These are phyloP conservation scores for Drosophila serrata DNA, from an alignment of 1,140 invertebrate species.

Conservation along the genomic window DNA sequence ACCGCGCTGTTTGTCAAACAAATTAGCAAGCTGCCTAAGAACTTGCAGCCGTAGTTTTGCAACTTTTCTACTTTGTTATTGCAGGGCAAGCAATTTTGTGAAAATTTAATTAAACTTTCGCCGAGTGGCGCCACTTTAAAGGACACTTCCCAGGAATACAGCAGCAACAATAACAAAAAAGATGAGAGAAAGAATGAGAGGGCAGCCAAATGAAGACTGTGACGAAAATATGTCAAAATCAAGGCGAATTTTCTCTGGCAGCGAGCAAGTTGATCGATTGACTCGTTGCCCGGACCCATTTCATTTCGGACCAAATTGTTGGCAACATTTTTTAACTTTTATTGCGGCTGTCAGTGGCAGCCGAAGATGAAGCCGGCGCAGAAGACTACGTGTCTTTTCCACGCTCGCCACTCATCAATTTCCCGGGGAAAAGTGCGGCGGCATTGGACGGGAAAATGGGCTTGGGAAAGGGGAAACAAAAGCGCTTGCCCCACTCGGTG, in stretches of 20 bases:
- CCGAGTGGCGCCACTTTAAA: slow-evolving; percentile 60
- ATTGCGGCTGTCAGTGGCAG: slow-evolving; percentile 74
- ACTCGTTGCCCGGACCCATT: slow-evolving; percentile 67
- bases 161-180: neutral
- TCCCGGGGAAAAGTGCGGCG: slow-evolving; percentile 6
- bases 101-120: slow-evolving; percentile 72
- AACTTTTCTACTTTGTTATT: slow-evolving; percentile 71
- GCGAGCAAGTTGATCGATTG: slow-evolving; percentile 69
- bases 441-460: slow-evolving; percentile 11
- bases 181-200: neutral
- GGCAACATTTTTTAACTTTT: slow-evolving; percentile 77
- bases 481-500: slow-evolving; percentile 13
- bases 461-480: slow-evolving; percentile 36
- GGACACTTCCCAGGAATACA: slow-evolving; percentile 19
- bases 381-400: slow-evolving; percentile 57
- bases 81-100: slow-evolving; percentile 64
- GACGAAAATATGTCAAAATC: slow-evolving; percentile 69
- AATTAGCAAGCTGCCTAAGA: slow-evolving; percentile 74
- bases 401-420: slow-evolving; percentile 67
- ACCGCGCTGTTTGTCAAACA: slow-evolving; percentile 72
- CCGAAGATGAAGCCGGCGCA: slow-evolving; percentile 2
- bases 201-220: slow-evolving; percentile 34
- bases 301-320: slow-evolving; percentile 73
- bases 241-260: slow-evolving; percentile 42
- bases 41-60: slow-evolving; percentile 60